Conservation (phyloP, 2,888 invertebrate genomes). For the Microchrysa polita region DNA sequence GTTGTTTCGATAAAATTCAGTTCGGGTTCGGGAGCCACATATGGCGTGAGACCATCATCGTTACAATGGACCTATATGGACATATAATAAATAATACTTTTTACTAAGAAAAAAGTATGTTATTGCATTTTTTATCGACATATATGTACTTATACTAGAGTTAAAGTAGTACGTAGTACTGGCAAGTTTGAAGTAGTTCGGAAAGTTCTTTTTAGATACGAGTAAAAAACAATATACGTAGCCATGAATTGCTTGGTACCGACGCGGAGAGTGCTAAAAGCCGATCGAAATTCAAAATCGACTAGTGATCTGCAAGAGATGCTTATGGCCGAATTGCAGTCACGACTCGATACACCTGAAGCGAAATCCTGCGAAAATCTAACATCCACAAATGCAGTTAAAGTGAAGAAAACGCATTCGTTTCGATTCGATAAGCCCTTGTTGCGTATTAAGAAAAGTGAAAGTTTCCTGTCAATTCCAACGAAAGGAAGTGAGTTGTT, state of each 20-base stretch:
- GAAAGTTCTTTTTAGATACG: too few relatives aligned
- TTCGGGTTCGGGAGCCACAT: too few relatives aligned
- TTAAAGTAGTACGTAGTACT: too few relatives aligned
- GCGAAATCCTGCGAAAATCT: conserved; percentile 34
- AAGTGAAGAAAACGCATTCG: conserved; percentile 26
- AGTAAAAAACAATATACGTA: too few relatives aligned
- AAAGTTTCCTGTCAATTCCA: conserved; percentile 12
- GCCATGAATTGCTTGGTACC: conserved; percentile 25
- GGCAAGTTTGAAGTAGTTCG: too few relatives aligned
- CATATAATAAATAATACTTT: too few relatives aligned
- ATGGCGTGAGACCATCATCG: too few relatives aligned
- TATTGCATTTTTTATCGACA: too few relatives aligned
- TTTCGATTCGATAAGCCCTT: conserved; percentile 21
- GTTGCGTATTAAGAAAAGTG: conserved; percentile 32
- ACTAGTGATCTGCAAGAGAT: conserved; percentile 12
- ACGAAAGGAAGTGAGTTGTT: conserved; percentile 32
- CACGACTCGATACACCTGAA: conserved; percentile 3
- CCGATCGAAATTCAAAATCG: conserved; percentile 29
- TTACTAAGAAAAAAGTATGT: too few relatives aligned
- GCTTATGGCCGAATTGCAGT: conserved; percentile 13
- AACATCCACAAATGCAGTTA: neutral
- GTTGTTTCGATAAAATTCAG: too few relatives aligned
- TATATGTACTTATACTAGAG: too few relatives aligned
- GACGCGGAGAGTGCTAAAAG: conserved; percentile 4
- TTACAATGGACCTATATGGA: too few relatives aligned